phyloP scores from a whole-genome alignment of 2,888 invertebrate genomes.

The Leucoptera coffeella region DNA sequence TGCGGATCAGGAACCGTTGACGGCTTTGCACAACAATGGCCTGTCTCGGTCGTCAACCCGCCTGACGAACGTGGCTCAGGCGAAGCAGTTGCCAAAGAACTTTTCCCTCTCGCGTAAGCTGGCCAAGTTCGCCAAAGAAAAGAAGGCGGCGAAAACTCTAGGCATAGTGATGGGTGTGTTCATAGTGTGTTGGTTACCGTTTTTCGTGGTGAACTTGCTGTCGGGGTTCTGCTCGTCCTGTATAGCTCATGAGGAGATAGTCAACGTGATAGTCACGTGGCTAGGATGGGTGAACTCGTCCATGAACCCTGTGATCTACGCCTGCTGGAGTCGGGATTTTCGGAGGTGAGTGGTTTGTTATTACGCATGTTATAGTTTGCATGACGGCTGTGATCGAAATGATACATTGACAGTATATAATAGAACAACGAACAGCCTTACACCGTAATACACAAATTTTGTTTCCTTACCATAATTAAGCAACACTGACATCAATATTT shows the following conservation, averaged over 20 bases:
- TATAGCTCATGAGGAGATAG: conserved; percentile 81
- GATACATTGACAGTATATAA: too few relatives aligned
- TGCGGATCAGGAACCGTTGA: conserved; percentile 64
- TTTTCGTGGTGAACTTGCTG: conserved; percentile 90
- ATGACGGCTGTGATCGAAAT: too few relatives aligned
- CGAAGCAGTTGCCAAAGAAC: conserved; percentile 71
- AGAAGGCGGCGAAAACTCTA: conserved; percentile 94
- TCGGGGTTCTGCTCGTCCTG: conserved; percentile 86
- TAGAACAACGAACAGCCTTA: too few relatives aligned
- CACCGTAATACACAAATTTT: too few relatives aligned
- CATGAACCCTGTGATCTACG: conserved; percentile 97
- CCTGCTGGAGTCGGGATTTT: conserved; percentile 97
- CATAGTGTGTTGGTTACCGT: conserved; percentile 95
- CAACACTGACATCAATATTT: too few relatives aligned
- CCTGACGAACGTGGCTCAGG: conserved; percentile 53
- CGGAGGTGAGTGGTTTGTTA: conserved; percentile 78
- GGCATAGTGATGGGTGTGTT: conserved; percentile 97
- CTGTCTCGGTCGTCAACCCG: conserved; percentile 65
- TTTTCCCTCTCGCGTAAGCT: conserved; percentile 89
- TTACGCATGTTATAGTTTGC: too few relatives aligned
- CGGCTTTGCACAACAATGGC: conserved; percentile 73
- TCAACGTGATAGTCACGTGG: conserved; percentile 88
- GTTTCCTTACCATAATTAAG: too few relatives aligned
- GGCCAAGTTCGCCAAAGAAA: conserved; percentile 94
- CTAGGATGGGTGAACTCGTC: conserved; percentile 93